Conservation (phyloP, 2,797 vertebrate genomes). For the Telmatherina bonti region DNA sequence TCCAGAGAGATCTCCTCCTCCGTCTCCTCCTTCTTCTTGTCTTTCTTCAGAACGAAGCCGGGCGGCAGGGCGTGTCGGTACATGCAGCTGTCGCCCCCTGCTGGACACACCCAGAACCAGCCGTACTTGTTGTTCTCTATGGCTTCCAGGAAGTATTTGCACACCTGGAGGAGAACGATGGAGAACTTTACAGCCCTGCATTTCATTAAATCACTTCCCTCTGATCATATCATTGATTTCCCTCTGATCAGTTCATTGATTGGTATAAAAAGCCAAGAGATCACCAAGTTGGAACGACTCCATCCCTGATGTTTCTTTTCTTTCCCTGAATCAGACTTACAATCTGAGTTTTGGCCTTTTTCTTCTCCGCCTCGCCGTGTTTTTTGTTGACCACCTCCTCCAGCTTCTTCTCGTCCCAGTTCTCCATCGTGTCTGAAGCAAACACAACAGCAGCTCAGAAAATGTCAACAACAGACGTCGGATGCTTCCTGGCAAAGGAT, state of each 20-base stretch:
- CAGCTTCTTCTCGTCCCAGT: slow-evolving; percentile 98
- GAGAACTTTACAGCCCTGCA: background rate
- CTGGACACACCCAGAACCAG: slow-evolving; percentile 98
- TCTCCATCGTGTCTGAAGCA: slow-evolving; percentile 95
- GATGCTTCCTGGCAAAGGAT: background rate
- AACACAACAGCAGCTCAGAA: slow-evolving; percentile 1
- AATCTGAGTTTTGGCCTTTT: slow-evolving; percentile 96
- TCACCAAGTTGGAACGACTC: too few species aligned
- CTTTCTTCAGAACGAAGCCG: slow-evolving; percentile 95
- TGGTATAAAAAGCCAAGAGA: too few species aligned
- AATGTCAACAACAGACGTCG: background rate
- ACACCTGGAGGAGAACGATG: slow-evolving; percentile 84
- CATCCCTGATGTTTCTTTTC: background rate
- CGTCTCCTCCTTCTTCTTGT: slow-evolving; percentile 96
- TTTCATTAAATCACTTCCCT: too few species aligned
- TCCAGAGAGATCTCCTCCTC: slow-evolving; percentile 96
- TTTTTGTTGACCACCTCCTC: slow-evolving; percentile 98
- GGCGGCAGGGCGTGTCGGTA: slow-evolving; percentile 96
- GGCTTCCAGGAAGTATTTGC: slow-evolving; percentile 95
- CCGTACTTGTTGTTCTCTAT: slow-evolving; percentile 98
- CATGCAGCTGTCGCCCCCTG: slow-evolving; percentile 92
- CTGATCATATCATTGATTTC: too few species aligned
- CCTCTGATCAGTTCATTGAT: too few species aligned
- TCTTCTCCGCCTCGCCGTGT: slow-evolving; percentile 97
- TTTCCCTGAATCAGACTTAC: slow-evolving; percentile 71